These are phyloP conservation scores for Smithornis capensis DNA, from an alignment of 2,113 vertebrate species.

Conservation along the genomic window DNA sequence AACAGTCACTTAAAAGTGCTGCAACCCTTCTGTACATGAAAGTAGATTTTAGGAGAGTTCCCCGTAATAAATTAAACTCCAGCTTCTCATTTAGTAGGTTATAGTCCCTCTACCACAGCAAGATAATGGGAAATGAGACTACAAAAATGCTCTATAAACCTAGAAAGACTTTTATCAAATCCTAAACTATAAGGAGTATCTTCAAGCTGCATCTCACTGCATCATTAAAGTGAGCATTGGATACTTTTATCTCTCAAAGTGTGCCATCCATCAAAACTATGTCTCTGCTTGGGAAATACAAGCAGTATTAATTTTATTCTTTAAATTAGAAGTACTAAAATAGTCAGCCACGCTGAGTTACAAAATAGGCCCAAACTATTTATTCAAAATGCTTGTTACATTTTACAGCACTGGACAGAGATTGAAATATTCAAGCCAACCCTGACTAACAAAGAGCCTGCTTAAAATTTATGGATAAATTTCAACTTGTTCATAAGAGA, in stretches of 20 bases:
- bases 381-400: background rate
- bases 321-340: background rate
- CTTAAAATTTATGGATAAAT: slow-evolving; percentile 2
- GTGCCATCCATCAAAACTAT: background rate
- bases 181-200: background rate
- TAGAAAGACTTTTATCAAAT: background rate
- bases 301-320: background rate
- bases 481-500: slow-evolving; percentile 3
- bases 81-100: background rate
- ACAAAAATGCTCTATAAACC: slow-evolving; percentile 6
- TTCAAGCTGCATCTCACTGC: background rate
- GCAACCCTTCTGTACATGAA: slow-evolving; percentile 4
- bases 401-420: slow-evolving; percentile 52
- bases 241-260: background rate
- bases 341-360: background rate
- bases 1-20: slow-evolving; percentile 30
- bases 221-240: slow-evolving; percentile 2
- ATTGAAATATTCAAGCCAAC: background rate
- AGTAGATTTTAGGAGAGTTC: slow-evolving; percentile 24
- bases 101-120: background rate
- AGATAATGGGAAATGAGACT: slow-evolving; percentile 21
- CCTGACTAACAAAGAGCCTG: background rate
- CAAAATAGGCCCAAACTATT: background rate
- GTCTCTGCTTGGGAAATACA: background rate
- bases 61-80: slow-evolving; percentile 5